phyloP scores from a whole-genome alignment of 2,113 vertebrate genomes.

The Herpailurus yagouaroundi region DNA sequence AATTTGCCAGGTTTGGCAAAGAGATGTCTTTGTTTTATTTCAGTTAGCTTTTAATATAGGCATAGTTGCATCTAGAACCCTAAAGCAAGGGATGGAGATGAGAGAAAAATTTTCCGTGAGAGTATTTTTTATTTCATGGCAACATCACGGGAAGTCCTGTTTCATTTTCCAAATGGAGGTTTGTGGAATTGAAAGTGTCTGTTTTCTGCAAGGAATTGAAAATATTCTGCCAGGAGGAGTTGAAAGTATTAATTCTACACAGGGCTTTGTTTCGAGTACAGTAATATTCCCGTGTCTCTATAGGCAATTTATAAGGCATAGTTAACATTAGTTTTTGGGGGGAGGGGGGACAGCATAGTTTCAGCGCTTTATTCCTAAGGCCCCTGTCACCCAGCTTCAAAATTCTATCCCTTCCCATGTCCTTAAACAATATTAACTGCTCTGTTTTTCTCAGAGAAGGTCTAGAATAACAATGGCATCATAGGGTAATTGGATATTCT shows the following conservation, averaged over 20 bases:
- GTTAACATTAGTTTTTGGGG: not conserved
- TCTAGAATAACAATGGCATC: not conserved
- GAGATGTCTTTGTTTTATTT: not conserved
- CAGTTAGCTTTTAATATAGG: conserved; percentile 25
- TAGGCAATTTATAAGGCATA: not conserved
- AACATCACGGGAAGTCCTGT: not conserved
- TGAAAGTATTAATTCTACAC: conserved; percentile 8
- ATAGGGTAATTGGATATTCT: not conserved
- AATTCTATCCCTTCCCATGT: not conserved
- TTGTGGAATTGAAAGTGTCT: conserved; percentile 42
- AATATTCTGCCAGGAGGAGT: not conserved
- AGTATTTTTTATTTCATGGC: not conserved
- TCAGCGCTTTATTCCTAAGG: not conserved
- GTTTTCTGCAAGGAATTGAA: not conserved
- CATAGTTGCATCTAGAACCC: not conserved
- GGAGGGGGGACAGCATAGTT: not conserved
- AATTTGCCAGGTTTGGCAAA: not conserved
- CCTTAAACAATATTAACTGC: not conserved
- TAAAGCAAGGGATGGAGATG: not conserved
- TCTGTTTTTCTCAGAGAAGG: not conserved
- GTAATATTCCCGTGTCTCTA: not conserved
- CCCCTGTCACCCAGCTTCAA: not conserved
- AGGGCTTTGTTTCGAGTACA: conserved; percentile 33
- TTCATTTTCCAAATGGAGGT: conserved; percentile 32
- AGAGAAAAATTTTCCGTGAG: not conserved